These are phyloP conservation scores for Chiloscyllium punctatum DNA, from an alignment of 2,797 vertebrate species.

Conservation along the genomic window DNA sequence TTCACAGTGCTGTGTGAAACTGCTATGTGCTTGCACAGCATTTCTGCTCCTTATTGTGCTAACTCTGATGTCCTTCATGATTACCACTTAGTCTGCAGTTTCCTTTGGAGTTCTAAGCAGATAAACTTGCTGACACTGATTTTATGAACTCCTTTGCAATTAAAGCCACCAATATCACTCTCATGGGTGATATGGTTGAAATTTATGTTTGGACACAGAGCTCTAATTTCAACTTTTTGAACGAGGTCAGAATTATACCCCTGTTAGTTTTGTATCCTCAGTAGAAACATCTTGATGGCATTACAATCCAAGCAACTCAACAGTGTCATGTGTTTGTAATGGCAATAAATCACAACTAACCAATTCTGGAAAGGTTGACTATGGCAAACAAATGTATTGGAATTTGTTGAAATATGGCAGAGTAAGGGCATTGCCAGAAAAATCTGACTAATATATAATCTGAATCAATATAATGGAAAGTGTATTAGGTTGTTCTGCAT, in stretches of 20 bases:
- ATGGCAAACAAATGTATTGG: not conserved
- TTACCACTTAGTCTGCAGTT: conserved; percentile 9
- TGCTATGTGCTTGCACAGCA: not conserved
- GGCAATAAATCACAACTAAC: conserved; percentile 23
- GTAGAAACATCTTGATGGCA: not conserved
- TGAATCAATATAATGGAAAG: not conserved
- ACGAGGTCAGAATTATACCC: conserved; percentile 18
- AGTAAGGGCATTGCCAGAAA: not conserved
- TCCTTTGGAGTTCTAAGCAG: not conserved
- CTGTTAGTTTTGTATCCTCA: not conserved
- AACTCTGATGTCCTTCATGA: not conserved
- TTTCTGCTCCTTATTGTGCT: not conserved
- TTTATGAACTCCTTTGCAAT: conserved; percentile 14
- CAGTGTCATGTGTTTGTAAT: not conserved
- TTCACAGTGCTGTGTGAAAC: not conserved
- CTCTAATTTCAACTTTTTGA: not conserved
- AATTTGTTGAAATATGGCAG: not conserved
- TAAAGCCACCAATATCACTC: not conserved
- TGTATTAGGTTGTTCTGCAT: not conserved
- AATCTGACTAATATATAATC: not conserved
- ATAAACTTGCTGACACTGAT: conserved; percentile 13
- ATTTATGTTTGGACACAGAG: not conserved
- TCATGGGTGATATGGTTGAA: not conserved
- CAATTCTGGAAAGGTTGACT: not conserved
- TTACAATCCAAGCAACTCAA: not conserved